Base-by-base conservation (phyloP, 2,113 vertebrate species). In the Tapirus terrestris region DNA sequence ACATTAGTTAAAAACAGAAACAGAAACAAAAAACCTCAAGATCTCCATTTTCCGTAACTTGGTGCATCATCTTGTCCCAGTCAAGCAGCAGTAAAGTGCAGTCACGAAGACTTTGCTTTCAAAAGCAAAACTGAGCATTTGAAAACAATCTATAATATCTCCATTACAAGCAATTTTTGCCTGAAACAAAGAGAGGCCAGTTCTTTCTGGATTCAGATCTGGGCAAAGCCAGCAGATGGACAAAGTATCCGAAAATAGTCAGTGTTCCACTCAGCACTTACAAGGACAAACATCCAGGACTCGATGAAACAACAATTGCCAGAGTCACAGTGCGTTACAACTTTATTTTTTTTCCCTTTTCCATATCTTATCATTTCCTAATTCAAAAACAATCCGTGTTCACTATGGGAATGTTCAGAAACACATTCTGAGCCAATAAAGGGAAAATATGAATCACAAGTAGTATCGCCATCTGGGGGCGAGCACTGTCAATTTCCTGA, bases 401-500 rank as follows among this genome's bases (percentile, higher is more conserved):
- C 51, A 13, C 11, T 0, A 17, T 0, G 6, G 23, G 56, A n/a
- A 33, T 75, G 31, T 76, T 89, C 76, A 27, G 67, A 76, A 88
- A 68, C 10, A 82, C 23, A 9, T 3, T 4, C 3, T 0, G 73
- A 81, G 36, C 43, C 1, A 33, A 61, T 13, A 29, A 27, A 39
- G 18, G 43, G 17, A 31, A 29, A 48, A 23, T n/a, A 5, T 5
- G n/a, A 33, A 43, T 12, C 17, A 17, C 31, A 0, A 39, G 25
- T 5, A 21, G 25, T 9, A 0, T 33, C 6, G 1, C 80, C 33
- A 12, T 8, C 17, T 16, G 31, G 48, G n/a, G 17, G 8, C 0
- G 80, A 21, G 25, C 68, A 23, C 1, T 0, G 61, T 17, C 33
- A 18, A 72, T 18, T 3, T 25, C n/a, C 79, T 36, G 58, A 13